Evolutionary conservation across 2,888 invertebrate genomes (phyloP), one percentile per base, ranked within the genome.

Genomic region (Agrochola macilenta): DNA sequence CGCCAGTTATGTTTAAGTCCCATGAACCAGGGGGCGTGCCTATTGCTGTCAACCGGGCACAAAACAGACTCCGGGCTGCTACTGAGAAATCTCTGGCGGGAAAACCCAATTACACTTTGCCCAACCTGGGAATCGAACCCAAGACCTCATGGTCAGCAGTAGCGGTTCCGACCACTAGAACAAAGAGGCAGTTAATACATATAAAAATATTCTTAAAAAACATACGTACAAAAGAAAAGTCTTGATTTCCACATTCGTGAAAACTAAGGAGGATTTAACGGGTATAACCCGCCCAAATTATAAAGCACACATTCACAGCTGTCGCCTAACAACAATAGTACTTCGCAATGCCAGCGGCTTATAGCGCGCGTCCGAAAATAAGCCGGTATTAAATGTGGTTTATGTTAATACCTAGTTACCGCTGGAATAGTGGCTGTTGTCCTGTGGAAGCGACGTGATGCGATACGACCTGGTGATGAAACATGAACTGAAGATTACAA

Each of bases 311-410:
- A 73, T 66, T 70, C 82, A 70, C 63, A 70, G 69, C 63, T 68
- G 66, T 68, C 66, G 63, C 79, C 52, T 75, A n/a, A 61, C 77
- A 70, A 77, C 74, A 68, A 75, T 66, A n/a, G 58, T 23, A 52
- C 74, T 77, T 70, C 64, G 77, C 60, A 63, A 80, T 85, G 83
- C 70, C 9, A 23, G 8, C 46, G 72, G 87, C 57, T 77, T 83
- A 75, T 30, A 72, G 43, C 68, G 64, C 49, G 71, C 70, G 80
- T 76, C 80, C 80, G 58, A 83, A 83, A 85, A 86, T 85, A 86
- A 85, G 66, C 84, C 52, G 66, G 87, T 65, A 86, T 85, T 84
- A 86, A 83, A 86, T 74, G 86, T 86, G 87, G 84, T 83, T 86
- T 86, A 86, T 86, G 86, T 69, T 83, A 74, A 76, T 72, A 76